Conservation (phyloP, 2,888 invertebrate genomes). For the Heliconius cydno region DNA sequence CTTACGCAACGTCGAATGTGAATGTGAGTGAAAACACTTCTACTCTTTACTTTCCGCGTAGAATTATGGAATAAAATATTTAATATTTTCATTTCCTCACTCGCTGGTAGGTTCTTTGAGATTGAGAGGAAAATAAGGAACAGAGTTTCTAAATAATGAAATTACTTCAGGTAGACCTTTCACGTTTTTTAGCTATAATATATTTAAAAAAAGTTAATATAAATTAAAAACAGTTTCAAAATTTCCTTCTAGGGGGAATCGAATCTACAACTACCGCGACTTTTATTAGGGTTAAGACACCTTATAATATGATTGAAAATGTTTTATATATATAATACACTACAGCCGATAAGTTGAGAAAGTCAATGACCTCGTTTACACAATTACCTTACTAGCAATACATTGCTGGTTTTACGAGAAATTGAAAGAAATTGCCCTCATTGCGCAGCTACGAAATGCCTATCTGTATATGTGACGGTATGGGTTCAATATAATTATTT, state of each 20-base stretch:
- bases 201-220: too few relatives aligned
- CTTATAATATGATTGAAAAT: background rate
- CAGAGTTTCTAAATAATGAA: background rate
- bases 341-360: background rate
- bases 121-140: too few relatives aligned
- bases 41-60: background rate
- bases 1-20: background rate
- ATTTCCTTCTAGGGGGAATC: background rate
- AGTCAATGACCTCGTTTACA: constrained; percentile 16
- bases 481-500: background rate
- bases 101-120: background rate
- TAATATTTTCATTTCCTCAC: too few relatives aligned
- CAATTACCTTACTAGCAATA: constrained; percentile 1
- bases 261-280: too few relatives aligned
- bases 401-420: background rate
- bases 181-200: too few relatives aligned
- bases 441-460: background rate
- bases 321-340: background rate
- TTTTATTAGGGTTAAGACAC: too few relatives aligned
- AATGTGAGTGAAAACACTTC: too few relatives aligned
- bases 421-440: too few relatives aligned
- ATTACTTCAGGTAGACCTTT: too few relatives aligned
- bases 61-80: background rate
- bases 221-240: background rate
- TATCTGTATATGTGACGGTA: background rate